Evolutionary conservation across 92 coral and sea anemone species (phyloP).

Genomic region (Paramuricea clavata): DNA sequence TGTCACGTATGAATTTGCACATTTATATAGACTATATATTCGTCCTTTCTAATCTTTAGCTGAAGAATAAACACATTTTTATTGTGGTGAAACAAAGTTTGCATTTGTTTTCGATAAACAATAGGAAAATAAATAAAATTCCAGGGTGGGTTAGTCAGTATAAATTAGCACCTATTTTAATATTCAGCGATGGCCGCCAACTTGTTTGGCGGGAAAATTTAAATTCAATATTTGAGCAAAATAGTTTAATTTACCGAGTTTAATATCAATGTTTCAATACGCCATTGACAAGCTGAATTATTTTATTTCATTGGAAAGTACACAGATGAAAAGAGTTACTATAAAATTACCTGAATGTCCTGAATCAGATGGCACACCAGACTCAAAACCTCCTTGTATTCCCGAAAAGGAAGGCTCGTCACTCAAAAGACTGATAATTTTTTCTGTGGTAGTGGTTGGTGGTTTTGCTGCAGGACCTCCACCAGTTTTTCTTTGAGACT

Average conservation of each 20-base stretch:
- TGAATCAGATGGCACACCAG: not conserved
- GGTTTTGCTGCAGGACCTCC: not conserved
- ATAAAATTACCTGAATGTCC: not conserved
- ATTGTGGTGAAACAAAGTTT: too few species aligned
- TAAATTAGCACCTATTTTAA: not conserved
- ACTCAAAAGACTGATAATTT: not conserved
- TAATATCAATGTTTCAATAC: too few species aligned
- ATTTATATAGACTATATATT: too few species aligned
- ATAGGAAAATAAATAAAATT: not conserved
- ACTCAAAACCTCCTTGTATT: not conserved
- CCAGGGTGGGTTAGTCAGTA: not conserved
- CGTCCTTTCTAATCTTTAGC: too few species aligned
- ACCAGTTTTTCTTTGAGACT: too few species aligned
- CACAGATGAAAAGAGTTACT: not conserved
- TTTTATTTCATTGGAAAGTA: not conserved
- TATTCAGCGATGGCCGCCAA: not conserved
- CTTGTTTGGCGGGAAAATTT: not conserved
- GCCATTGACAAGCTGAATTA: not conserved
- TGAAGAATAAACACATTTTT: too few species aligned
- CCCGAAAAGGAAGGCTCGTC: slow-evolving; percentile 12
- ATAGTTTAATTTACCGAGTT: not conserved
- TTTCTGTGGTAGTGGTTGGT: not conserved
- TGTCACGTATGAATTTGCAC: too few species aligned
- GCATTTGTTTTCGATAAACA: not conserved
- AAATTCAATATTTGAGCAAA: not conserved